These are phyloP conservation scores for Diaperis boleti DNA, from an alignment of 2,888 invertebrate genomes.

Conservation along the genomic window DNA sequence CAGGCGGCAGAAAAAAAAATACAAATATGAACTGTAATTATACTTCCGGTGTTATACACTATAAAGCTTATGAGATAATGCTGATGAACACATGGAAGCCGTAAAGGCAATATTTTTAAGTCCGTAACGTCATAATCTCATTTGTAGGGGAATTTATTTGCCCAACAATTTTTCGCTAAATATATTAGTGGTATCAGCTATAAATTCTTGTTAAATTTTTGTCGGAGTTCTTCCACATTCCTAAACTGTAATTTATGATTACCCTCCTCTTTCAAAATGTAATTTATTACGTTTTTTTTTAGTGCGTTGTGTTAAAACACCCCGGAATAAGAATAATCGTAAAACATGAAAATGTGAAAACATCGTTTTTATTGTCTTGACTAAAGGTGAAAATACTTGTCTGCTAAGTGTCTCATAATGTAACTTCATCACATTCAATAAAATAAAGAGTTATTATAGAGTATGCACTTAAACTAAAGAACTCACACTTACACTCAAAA, in stretches of 20 bases:
- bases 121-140: constrained; percentile 20
- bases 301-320: background rate
- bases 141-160: constrained; percentile 9
- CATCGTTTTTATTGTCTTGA: too few relatives aligned
- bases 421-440: too few relatives aligned
- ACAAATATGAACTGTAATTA: too few relatives aligned
- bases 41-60: too few relatives aligned
- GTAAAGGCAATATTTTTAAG: constrained; percentile 19
- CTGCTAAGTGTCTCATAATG: too few relatives aligned
- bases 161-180: constrained; percentile 28
- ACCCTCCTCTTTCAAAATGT: constrained; percentile 3
- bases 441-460: too few relatives aligned
- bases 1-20: too few relatives aligned
- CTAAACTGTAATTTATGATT: constrained; percentile 21
- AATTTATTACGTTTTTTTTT: background rate
- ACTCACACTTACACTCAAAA: too few relatives aligned
- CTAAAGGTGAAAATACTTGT: too few relatives aligned
- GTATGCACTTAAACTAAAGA: too few relatives aligned
- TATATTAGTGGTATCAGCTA: constrained; percentile 28
- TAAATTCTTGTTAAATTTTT: constrained; percentile 35
- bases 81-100: constrained; percentile 1
- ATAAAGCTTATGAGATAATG: too few relatives aligned
- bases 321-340: background rate
- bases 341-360: too few relatives aligned
- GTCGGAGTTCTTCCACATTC: background rate